Conservation (phyloP, 2,888 invertebrate species). For the Hylaea fasciaria region DNA sequence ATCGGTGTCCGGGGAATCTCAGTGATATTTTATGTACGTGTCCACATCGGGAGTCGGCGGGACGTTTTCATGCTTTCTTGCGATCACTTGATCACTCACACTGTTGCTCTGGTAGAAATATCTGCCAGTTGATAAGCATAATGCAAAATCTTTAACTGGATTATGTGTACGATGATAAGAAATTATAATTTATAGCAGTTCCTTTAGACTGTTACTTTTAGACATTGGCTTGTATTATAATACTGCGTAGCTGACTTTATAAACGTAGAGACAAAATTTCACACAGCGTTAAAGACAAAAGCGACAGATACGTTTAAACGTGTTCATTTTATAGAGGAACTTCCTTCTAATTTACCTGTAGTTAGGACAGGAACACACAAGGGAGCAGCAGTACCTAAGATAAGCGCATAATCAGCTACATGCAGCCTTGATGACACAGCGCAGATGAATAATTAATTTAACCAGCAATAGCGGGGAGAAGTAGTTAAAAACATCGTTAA, state of each 20-base stretch:
- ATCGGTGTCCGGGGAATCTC: constrained; percentile 38
- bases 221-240: neutral
- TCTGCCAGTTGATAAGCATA: neutral
- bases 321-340: constrained; percentile 1
- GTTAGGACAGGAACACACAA: constrained; percentile 4
- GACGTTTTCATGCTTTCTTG: constrained; percentile 17
- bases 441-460: constrained; percentile 68
- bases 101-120: neutral
- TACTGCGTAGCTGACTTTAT: neutral
- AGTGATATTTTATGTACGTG: constrained; percentile 38
- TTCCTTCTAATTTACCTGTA: constrained; percentile 4
- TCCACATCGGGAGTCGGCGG: constrained; percentile 23
- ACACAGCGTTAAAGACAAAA: neutral
- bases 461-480: constrained; percentile 71
- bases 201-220: neutral
- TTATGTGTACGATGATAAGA: no score
- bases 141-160: no score
- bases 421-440: constrained; percentile 46
- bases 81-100: constrained; percentile 10
- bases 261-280: neutral
- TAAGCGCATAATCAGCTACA: constrained; percentile 33
- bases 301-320: neutral
- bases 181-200: no score
- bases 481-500: constrained; percentile 82
- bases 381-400: constrained; percentile 20